These are phyloP conservation scores for Chaenogobius annularis DNA, from an alignment of 2,113 vertebrate species.

Conservation along the genomic window DNA sequence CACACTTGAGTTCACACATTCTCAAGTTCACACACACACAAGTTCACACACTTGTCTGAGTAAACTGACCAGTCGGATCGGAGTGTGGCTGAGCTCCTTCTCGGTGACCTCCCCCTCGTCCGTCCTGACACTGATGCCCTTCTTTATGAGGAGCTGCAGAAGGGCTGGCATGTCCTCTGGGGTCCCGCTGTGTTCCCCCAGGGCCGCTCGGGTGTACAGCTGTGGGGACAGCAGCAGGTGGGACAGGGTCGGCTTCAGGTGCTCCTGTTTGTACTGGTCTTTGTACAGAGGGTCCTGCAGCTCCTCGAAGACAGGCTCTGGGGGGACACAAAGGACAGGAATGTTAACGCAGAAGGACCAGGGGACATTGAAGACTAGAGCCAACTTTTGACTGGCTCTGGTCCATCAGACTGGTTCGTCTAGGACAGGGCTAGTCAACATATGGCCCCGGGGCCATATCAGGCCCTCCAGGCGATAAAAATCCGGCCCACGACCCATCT, in stretches of 20 bases:
- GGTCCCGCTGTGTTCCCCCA: conserved; percentile 43
- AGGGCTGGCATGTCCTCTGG: conserved; percentile 71
- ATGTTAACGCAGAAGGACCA: no score
- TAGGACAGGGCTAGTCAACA: no score
- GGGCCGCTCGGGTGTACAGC: conserved; percentile 81
- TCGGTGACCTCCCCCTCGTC: conserved; percentile 77
- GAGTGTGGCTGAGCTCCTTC: conserved; percentile 79
- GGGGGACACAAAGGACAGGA: not conserved
- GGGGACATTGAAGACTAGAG: no score
- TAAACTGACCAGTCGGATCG: conserved; percentile 84
- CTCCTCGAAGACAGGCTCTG: conserved; percentile 84
- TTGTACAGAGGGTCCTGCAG: conserved; percentile 83
- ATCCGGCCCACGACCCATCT: no score
- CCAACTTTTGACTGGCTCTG: no score
- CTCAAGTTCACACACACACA: no score
- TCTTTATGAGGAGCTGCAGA: conserved; percentile 80
- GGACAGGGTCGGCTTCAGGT: conserved; percentile 81
- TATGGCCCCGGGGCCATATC: no score
- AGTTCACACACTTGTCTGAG: no score
- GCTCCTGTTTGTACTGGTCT: conserved; percentile 84
- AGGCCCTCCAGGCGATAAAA: no score
- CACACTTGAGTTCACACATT: no score
- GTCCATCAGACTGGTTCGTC: no score
- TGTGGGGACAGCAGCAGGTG: conserved; percentile 84
- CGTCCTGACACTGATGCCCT: conserved; percentile 72